Percentiles rank a stretch among this genome's conserved stretches.
phyloP scores from a whole-genome alignment of 2,797 vertebrate species.

The Triplophysa yarkandensis region DNA sequence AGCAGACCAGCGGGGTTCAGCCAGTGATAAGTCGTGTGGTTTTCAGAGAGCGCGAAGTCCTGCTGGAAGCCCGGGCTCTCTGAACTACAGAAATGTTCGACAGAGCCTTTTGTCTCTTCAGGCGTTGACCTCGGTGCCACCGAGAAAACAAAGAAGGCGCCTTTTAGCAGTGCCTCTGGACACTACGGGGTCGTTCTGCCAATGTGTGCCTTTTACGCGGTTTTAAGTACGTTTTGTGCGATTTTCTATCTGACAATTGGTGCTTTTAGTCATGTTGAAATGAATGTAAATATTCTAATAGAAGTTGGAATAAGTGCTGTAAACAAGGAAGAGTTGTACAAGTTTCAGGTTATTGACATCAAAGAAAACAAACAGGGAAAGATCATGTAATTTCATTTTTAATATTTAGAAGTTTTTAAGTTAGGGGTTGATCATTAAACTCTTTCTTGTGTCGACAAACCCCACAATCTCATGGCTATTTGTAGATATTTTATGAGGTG shows the following conservation, averaged over 20 bases:
- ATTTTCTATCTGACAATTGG: background rate
- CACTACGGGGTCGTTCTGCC: conserved; percentile 13
- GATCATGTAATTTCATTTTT: too few relatives aligned
- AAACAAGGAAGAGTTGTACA: background rate
- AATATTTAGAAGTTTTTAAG: too few relatives aligned
- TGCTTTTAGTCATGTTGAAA: background rate
- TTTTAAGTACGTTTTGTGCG: background rate
- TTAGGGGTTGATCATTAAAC: too few relatives aligned
- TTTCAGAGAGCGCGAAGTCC: conserved; percentile 50
- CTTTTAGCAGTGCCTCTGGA: background rate
- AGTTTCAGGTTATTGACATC: background rate
- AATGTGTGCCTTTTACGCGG: background rate
- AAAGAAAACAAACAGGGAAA: background rate
- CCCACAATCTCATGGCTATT: too few relatives aligned
- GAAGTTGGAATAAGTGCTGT: background rate
- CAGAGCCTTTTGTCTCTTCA: conserved; percentile 40
- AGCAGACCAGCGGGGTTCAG: conserved; percentile 49
- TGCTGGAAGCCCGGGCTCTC: conserved; percentile 50
- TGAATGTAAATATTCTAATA: background rate
- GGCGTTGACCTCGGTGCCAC: conserved; percentile 33
- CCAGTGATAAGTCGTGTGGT: conserved; percentile 44
- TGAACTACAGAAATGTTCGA: conserved; percentile 40
- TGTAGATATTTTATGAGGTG: too few relatives aligned
- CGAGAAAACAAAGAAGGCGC: conserved; percentile 36
- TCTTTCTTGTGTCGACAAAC: too few relatives aligned